Evolutionary conservation across 1,140 invertebrate genomes (phyloP).

Genomic region (Formica exsecta): DNA sequence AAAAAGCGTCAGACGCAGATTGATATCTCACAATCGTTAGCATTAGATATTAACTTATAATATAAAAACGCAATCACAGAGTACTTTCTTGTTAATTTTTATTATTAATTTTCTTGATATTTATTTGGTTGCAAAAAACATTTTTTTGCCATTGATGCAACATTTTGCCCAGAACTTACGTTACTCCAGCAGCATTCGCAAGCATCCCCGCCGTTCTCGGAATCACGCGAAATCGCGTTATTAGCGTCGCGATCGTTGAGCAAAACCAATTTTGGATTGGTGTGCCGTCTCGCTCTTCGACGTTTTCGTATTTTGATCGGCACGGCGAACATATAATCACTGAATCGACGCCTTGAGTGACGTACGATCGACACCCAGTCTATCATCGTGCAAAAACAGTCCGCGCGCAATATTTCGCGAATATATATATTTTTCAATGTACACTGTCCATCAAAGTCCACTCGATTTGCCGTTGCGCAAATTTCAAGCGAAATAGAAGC

Average conservation of each 20-base stretch:
- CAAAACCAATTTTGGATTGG: conserved; percentile 16
- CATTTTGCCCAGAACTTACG: conserved; percentile 70
- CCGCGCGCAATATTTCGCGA: conserved; percentile 33
- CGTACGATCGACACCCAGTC: conserved; percentile 93
- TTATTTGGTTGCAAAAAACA: not conserved
- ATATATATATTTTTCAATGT: conserved; percentile 53
- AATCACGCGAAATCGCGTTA: conserved; percentile 30
- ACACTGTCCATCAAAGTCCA: conserved; percentile 48
- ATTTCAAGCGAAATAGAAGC: conserved; percentile 23
- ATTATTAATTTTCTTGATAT: not conserved
- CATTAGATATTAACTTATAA: not conserved
- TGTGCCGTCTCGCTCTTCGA: conserved; percentile 81
- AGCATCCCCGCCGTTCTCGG: conserved; percentile 46
- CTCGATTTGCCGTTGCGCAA: conserved; percentile 42
- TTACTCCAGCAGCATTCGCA: conserved; percentile 77
- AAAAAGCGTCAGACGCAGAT: not conserved
- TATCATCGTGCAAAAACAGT: conserved; percentile 87
- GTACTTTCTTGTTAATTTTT: not conserved
- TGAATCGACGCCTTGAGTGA: conserved; percentile 90
- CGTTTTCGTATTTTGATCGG: conserved; percentile 89
- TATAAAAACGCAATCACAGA: not conserved
- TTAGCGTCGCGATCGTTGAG: conserved; percentile 22
- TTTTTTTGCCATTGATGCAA: not conserved
- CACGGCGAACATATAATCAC: conserved; percentile 90
- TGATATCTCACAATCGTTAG: not conserved